Conservation (phyloP, 2,888 invertebrate genomes). For the Euproctis similis region DNA sequence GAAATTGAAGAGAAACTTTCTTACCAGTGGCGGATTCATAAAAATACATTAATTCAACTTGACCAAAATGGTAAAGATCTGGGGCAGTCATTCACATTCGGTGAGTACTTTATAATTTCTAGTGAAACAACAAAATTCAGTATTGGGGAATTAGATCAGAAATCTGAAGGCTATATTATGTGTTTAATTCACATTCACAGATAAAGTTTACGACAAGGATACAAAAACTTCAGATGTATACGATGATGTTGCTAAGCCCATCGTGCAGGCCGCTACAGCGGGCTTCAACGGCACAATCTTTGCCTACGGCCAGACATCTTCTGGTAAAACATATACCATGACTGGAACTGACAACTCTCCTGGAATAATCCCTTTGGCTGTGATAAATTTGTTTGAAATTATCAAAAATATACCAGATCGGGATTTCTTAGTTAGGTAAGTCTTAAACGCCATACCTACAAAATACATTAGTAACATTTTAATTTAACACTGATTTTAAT, state of each 20-base stretch:
- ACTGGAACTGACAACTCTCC: slow-evolving; percentile 80
- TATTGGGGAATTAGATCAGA: too few relatives aligned
- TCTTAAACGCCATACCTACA: too few relatives aligned
- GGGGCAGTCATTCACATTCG: slow-evolving; percentile 50
- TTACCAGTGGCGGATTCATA: slow-evolving; percentile 78
- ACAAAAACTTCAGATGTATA: slow-evolving; percentile 79
- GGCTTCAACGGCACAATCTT: slow-evolving; percentile 93
- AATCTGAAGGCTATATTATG: slow-evolving; percentile 19
- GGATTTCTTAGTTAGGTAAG: slow-evolving; percentile 83
- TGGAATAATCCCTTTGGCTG: slow-evolving; percentile 85
- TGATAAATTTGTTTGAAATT: slow-evolving; percentile 81
- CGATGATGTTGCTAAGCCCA: slow-evolving; percentile 80
- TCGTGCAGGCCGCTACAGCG: slow-evolving; percentile 81
- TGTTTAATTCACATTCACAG: slow-evolving; percentile 59
- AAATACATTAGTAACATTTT: too few relatives aligned
- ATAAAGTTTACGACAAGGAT: slow-evolving; percentile 81
- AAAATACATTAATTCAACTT: slow-evolving; percentile 74
- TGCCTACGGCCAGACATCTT: slow-evolving; percentile 94
- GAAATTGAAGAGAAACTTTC: slow-evolving; percentile 76
- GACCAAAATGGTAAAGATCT: slow-evolving; percentile 67
- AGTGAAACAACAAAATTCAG: too few relatives aligned
- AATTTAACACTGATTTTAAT: too few relatives aligned
- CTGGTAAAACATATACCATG: slow-evolving; percentile 92
- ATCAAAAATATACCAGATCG: slow-evolving; percentile 78
- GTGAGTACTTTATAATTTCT: too few relatives aligned